These are phyloP conservation scores for Asbolus verrucosus DNA, from an alignment of 1,140 invertebrate species.

Conservation along the genomic window DNA sequence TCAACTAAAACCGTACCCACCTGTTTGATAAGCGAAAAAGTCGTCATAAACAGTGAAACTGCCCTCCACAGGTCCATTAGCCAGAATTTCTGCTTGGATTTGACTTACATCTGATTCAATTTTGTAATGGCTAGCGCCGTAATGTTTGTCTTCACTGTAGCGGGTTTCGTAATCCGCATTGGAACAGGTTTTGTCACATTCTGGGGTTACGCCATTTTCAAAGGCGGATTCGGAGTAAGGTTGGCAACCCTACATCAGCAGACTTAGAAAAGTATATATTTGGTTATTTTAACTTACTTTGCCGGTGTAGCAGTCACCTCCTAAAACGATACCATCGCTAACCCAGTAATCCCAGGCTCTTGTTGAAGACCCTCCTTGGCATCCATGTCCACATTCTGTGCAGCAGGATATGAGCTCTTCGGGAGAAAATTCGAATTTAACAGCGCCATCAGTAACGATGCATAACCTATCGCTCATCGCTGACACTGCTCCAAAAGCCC, in stretches of 20 bases:
- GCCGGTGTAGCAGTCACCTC: slow-evolving; percentile 53
- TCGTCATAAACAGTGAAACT: slow-evolving; percentile 91
- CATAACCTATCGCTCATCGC: slow-evolving; percentile 28
- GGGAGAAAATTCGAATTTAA: slow-evolving; percentile 19
- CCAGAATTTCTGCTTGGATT: slow-evolving; percentile 87
- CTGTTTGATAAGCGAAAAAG: slow-evolving; percentile 86
- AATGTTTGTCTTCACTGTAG: slow-evolving; percentile 67
- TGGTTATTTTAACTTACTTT: slow-evolving; percentile 36
- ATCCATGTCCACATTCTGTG: slow-evolving; percentile 64
- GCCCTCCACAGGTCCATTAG: slow-evolving; percentile 91
- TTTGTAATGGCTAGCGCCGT: slow-evolving; percentile 68
- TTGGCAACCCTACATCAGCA: slow-evolving; percentile 50
- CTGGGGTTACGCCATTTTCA: slow-evolving; percentile 71
- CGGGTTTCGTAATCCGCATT: slow-evolving; percentile 71
- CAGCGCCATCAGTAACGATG: slow-evolving; percentile 10
- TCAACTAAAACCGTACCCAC: slow-evolving; percentile 66
- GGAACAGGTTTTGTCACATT: slow-evolving; percentile 42
- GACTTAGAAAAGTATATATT: background rate
- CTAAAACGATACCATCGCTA: slow-evolving; percentile 10
- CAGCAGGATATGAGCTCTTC: slow-evolving; percentile 33
- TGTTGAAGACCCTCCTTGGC: slow-evolving; percentile 72
- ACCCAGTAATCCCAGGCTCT: slow-evolving; percentile 73
- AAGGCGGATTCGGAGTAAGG: slow-evolving; percentile 74
- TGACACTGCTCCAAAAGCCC: slow-evolving; percentile 19
- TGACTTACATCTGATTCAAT: slow-evolving; percentile 68